Percentiles rank a stretch among this genome's conserved stretches.
phyloP scores from a whole-genome alignment of 64 coral and sea anemone genomes.

The Stylophora pistillata region DNA sequence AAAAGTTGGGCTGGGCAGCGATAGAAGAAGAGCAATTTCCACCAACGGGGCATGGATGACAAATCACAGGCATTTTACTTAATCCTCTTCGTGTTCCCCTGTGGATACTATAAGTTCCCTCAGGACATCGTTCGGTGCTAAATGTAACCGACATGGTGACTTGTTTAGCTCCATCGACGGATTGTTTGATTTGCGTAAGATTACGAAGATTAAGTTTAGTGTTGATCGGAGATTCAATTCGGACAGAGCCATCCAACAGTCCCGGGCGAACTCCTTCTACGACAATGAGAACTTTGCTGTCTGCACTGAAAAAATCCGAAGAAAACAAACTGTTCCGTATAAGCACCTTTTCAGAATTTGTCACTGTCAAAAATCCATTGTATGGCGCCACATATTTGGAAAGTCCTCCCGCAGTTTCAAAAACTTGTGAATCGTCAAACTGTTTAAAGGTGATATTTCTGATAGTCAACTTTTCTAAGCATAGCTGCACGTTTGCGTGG shows the following conservation, averaged over 20 bases:
- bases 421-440: not conserved
- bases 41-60: conserved; percentile 18
- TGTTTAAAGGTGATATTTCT: conserved; percentile 20
- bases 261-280: not conserved
- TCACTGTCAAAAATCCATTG: conserved; percentile 20
- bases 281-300: not conserved
- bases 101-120: not conserved
- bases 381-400: not conserved
- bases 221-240: not conserved
- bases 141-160: not conserved
- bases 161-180: no score
- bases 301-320: conserved; percentile 1
- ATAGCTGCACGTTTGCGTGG: not conserved
- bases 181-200: not conserved
- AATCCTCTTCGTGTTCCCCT: not conserved
- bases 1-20: conserved; percentile 30
- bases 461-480: not conserved
- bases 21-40: conserved; percentile 8
- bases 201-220: not conserved
- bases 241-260: not conserved
- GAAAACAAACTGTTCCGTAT: not conserved
- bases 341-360: not conserved
- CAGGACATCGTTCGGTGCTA: not conserved
- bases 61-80: not conserved
- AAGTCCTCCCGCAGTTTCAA: not conserved